Conservation (phyloP, 2,113 vertebrate genomes). For the Dasyprocta punctata region DNA sequence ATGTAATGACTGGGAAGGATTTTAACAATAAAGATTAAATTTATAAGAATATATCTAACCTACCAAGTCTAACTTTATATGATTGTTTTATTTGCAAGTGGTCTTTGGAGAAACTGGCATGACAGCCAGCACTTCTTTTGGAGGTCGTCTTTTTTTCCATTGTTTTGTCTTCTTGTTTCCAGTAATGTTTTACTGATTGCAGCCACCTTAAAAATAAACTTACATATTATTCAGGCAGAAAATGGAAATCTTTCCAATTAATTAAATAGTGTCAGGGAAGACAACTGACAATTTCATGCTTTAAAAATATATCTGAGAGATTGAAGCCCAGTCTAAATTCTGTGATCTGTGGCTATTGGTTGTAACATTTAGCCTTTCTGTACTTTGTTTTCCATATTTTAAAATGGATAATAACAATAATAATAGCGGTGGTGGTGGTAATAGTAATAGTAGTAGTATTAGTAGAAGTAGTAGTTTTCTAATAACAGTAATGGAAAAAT, state of each 20-base stretch:
- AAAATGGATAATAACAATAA: neutral
- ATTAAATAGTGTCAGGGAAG: neutral
- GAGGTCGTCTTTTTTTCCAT: neutral
- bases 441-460: neutral
- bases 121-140: neutral
- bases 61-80: constrained; percentile 85
- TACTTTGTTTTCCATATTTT: neutral
- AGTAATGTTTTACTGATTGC: constrained; percentile 81
- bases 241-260: neutral
- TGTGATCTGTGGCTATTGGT: neutral
- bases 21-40: neutral
- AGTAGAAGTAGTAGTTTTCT: neutral
- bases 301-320: neutral
- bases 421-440: neutral
- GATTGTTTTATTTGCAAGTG: constrained; percentile 67
- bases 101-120: neutral
- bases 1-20: neutral
- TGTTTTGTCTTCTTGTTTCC: constrained; percentile 71
- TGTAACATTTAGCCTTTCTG: neutral
- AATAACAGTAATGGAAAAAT: neutral
- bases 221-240: neutral
- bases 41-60: neutral
- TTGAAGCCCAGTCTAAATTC: neutral
- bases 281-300: neutral
- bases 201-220: constrained; percentile 68